Evolutionary conservation across 2,797 vertebrate genomes (phyloP), one percentile per base, ranked within the genome.

Genomic region (Pseudopleuronectes americanus): DNA sequence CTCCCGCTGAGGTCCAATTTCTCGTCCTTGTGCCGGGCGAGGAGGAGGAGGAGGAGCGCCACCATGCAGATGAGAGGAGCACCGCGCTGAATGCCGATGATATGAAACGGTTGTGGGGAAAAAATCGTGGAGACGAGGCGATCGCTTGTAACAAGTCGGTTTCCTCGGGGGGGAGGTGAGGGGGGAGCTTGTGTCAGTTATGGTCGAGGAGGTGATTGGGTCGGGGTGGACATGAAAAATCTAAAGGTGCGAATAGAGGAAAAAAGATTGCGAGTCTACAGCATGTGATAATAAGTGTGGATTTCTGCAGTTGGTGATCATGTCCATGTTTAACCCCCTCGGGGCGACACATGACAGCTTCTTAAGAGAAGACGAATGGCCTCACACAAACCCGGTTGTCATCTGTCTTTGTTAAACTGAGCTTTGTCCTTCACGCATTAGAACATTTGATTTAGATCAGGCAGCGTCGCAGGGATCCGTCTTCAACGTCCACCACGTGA

Each of bases 31-130:
- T 84, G 83, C 79, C 67, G 71, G 86, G 24, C 24, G 24, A 24
- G 24, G 4, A 24, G 58, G 16, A 45, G 16, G 2, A 69, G 84
- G 75, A 62, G 72, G 83, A 76, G 81, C 85, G 83, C 82, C 81
- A 83, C 90, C 87, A 92, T 92, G 92, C 87, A 93, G 92, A 94
- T 92, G 90, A 90, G 90, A 86, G 87, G 87, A 90, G 90, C 79
- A 57, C 87, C 41, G 77, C 82, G 67, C 69, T 84, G 84, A 79
- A 74, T 66, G 65, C 63, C 68, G 76, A 85, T 87, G 87, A 91
- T 84, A 74, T 72, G 68, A 87, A 86, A 82, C 36, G 81, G 84
- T 76, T 87, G 76, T 58, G 74, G 77, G 67, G 64, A 80, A 82
- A 82, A 82, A 82, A 79, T 83, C 58, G 74, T 57, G 57, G 77